Evolutionary conservation across 1,140 invertebrate genomes (phyloP).

Genomic region (Tenebrio molitor): DNA sequence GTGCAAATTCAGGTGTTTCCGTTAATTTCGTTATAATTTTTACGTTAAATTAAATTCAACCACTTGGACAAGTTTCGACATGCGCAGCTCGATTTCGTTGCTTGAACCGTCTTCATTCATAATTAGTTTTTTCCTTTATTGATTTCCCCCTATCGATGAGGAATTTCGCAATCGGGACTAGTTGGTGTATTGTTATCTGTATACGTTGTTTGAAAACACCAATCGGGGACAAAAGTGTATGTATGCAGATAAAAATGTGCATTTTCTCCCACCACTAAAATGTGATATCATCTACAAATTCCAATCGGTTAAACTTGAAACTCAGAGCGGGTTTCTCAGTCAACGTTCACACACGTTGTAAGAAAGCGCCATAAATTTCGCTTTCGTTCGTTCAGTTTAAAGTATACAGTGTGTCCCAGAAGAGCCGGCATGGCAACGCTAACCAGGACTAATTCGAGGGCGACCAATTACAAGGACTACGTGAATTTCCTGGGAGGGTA

Average conservation of each 20-base stretch:
- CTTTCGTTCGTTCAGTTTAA: background rate
- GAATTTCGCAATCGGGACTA: too few relatives aligned
- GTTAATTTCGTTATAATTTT: too few relatives aligned
- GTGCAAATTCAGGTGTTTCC: too few relatives aligned
- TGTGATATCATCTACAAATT: constrained; percentile 45
- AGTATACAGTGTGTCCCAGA: constrained; percentile 16
- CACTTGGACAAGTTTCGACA: too few relatives aligned
- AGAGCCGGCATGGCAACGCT: background rate
- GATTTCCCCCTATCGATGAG: too few relatives aligned
- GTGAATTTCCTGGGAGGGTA: constrained; percentile 58
- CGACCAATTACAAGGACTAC: constrained; percentile 57
- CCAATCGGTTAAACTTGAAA: constrained; percentile 36
- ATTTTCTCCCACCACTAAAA: constrained; percentile 42
- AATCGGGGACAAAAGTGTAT: background rate
- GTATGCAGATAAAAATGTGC: background rate
- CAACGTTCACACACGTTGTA: constrained; percentile 16
- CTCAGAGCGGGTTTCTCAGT: constrained; percentile 22
- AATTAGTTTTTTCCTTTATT: too few relatives aligned
- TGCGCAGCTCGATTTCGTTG: too few relatives aligned
- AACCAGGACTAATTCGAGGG: background rate
- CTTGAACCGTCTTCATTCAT: too few relatives aligned
- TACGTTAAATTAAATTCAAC: too few relatives aligned
- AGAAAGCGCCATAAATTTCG: constrained; percentile 4
- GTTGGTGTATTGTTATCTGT: too few relatives aligned
- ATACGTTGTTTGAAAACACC: too few relatives aligned